A percentile compares a stretch with the other conserved stretches of the same genome.
Evolutionary conservation across 2,113 vertebrate genomes (phyloP).

Genomic region (Mastomys natalensis): DNA sequence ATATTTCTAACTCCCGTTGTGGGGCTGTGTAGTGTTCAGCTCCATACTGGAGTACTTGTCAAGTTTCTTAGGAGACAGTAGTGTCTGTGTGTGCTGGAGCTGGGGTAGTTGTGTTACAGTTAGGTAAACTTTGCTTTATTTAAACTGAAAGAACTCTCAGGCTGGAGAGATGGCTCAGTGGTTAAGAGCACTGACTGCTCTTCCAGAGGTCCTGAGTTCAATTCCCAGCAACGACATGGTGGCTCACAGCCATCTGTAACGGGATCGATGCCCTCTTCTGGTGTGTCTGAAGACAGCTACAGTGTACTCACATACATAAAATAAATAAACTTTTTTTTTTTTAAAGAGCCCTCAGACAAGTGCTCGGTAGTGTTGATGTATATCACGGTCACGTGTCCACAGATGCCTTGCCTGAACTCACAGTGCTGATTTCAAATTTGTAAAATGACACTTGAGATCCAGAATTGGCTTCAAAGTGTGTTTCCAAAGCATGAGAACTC

Average conservation of each 20-base stretch:
- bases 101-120: neutral
- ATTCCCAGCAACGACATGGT: too few species aligned
- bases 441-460: neutral
- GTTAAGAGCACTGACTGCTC: too few species aligned
- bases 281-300: too few species aligned
- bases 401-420: neutral
- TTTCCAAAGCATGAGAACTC: neutral
- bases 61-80: neutral
- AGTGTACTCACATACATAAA: too few species aligned
- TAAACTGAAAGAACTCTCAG: neutral
- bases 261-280: too few species aligned
- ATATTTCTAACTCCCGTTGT: neutral
- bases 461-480: conserved; percentile 31
- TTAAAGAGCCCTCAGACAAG: neutral
- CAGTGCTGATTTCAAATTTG: conserved; percentile 34
- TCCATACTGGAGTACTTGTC: neutral
- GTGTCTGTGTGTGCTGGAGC: neutral
- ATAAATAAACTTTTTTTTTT: too few species aligned
- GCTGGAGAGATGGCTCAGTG: too few species aligned
- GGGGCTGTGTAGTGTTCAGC: neutral
- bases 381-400: neutral
- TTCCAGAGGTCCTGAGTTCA: too few species aligned
- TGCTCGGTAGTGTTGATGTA: neutral
- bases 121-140: neutral
- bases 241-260: too few species aligned